Evolutionary conservation across 2,888 invertebrate genomes (phyloP).

Genomic region (Poecilobothrus nobilitatus): DNA sequence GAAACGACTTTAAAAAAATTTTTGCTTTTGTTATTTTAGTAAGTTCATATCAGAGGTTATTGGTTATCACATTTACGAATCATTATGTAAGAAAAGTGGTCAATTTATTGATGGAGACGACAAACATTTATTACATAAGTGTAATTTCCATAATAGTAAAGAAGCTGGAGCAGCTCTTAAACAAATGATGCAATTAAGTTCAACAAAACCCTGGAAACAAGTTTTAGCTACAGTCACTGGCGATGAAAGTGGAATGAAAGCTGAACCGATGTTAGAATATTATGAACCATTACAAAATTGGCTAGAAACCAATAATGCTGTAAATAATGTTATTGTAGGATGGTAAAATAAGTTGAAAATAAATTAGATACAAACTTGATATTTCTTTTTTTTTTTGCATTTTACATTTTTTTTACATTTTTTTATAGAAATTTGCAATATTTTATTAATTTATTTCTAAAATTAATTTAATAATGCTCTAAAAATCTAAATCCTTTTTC

Average conservation of each 20-base stretch:
- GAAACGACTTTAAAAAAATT: too few species aligned
- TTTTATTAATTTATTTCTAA: too few species aligned
- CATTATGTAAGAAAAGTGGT: conserved; percentile 55
- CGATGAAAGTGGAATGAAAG: conserved; percentile 61
- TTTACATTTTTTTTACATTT: too few species aligned
- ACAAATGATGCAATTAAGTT: conserved; percentile 48
- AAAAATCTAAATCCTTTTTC: too few species aligned
- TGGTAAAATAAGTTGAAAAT: conserved; percentile 34
- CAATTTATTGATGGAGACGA: conserved; percentile 51
- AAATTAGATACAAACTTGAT: too few species aligned
- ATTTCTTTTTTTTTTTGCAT: too few species aligned
- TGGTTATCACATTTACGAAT: conserved; percentile 55
- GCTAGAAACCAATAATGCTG: conserved; percentile 49
- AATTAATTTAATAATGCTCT: too few species aligned
- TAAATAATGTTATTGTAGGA: conserved; percentile 32
- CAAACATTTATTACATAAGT: conserved; percentile 53
- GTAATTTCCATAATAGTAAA: conserved; percentile 57
- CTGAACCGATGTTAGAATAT: conserved; percentile 51
- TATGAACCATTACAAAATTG: conserved; percentile 53
- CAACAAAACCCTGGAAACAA: conserved; percentile 53
- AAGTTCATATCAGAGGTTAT: conserved; percentile 67
- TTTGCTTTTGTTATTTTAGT: conserved; percentile 38
- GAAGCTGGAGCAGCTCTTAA: conserved; percentile 51
- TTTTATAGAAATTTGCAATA: too few species aligned
- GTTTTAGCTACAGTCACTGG: conserved; percentile 63